Conservation (phyloP, 1,140 invertebrate species). For the Dreissena polymorpha region DNA sequence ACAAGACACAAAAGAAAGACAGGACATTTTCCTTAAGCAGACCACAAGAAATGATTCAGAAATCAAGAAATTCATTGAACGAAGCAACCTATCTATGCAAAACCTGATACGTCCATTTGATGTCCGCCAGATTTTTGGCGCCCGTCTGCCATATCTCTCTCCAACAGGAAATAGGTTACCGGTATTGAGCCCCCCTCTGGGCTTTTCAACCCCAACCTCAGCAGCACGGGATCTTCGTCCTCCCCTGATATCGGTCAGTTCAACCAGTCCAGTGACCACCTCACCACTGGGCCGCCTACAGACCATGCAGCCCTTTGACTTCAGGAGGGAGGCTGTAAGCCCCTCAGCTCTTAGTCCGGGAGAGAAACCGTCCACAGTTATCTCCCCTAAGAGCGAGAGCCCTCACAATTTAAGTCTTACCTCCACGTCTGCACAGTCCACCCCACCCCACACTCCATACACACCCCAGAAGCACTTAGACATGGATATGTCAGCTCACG, state of each 20-base stretch:
- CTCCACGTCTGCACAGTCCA: conserved; percentile 67
- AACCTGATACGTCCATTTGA: conserved; percentile 74
- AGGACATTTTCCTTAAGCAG: conserved; percentile 75
- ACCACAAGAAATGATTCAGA: conserved; percentile 80
- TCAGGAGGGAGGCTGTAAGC: conserved; percentile 86
- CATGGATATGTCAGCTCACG: conserved; percentile 17
- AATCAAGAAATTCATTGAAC: conserved; percentile 83
- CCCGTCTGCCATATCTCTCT: conserved; percentile 65
- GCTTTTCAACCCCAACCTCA: conserved; percentile 65
- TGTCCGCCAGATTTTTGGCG: conserved; percentile 70
- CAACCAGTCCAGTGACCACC: conserved; percentile 74
- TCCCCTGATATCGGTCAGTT: conserved; percentile 66
- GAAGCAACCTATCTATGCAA: conserved; percentile 78
- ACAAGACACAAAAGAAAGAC: conserved; percentile 81
- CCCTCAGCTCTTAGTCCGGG: conserved; percentile 70
- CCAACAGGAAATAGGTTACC: conserved; percentile 65
- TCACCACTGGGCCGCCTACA: conserved; percentile 93
- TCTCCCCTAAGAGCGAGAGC: conserved; percentile 70
- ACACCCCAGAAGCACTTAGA: conserved; percentile 40
- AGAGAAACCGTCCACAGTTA: conserved; percentile 59
- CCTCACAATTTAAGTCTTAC: conserved; percentile 74
- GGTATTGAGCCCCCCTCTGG: conserved; percentile 67
- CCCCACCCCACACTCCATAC: conserved; percentile 53
- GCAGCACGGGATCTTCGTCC: conserved; percentile 64
- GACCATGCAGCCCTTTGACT: conserved; percentile 96